phyloP scores from a whole-genome alignment of 2,113 vertebrate genomes.

The Pseudopipra pipra region DNA sequence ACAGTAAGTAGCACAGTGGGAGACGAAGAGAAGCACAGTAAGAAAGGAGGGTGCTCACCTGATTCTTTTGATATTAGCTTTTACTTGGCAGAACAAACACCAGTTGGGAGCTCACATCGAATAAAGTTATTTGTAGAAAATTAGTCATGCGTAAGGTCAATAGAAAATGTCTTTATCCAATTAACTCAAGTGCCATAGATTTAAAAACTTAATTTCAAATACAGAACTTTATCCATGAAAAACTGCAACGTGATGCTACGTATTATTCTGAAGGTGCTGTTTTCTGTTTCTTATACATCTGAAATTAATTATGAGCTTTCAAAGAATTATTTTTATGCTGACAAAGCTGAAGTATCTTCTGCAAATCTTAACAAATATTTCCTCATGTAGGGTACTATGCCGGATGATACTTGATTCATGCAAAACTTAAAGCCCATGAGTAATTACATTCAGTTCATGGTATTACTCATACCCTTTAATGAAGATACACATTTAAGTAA shows the following conservation, averaged over 20 bases:
- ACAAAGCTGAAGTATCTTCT: not conserved
- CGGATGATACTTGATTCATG: not conserved
- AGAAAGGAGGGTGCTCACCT: constrained; percentile 31
- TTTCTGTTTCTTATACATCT: constrained; percentile 3
- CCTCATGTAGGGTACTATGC: not conserved
- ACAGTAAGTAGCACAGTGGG: not conserved
- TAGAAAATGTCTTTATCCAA: constrained; percentile 44
- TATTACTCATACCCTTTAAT: constrained; percentile 23
- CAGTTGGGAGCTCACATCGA: not conserved
- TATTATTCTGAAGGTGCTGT: not conserved
- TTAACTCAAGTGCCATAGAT: constrained; percentile 42
- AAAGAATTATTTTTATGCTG: not conserved
- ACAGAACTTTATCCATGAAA: constrained; percentile 37
- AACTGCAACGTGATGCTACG: constrained; percentile 1
- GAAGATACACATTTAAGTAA: not conserved
- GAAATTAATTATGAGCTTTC: constrained; percentile 11
- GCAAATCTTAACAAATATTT: not conserved
- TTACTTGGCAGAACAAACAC: not conserved
- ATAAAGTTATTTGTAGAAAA: constrained; percentile 31
- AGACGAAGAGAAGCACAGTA: not conserved
- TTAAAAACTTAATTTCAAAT: constrained; percentile 23
- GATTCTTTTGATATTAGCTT: not conserved
- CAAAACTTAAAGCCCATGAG: constrained; percentile 15
- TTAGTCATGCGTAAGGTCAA: constrained; percentile 15
- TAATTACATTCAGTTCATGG: not conserved